Evolutionary conservation across 2,888 invertebrate species (phyloP), one percentile per base, ranked within the genome.

Genomic region (Microplitis deprimator): DNA sequence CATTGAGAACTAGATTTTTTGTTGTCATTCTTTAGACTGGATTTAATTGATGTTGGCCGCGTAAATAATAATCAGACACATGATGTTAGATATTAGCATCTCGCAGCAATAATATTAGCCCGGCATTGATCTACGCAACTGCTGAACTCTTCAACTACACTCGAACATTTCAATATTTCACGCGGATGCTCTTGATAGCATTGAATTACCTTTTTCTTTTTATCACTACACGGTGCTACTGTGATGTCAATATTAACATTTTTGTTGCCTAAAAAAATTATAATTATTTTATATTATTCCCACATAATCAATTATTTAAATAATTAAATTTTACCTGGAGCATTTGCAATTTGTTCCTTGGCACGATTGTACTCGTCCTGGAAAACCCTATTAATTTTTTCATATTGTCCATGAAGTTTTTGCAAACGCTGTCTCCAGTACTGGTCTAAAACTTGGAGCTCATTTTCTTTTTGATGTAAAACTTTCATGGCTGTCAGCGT

Each of bases 171-270:
- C 77, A 94, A 90, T 13, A 92, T 92, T 85, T 93, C 92, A 69
- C 91, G 91, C 5, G 92, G 91, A 91, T 93, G 86, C 5, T 91
- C 89, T 82, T 91, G 91, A 83, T 93, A 94, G 84, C 94, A 94
- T 79, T 92, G 91, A 76, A 93, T 89, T 10, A 94, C 91, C 82
- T 91, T 91, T 41, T 90, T 89, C 84, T 92, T 92, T 8, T 91
- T 90, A 73, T 91, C 91, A 78, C 91, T 89, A 81, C 93, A 94
- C 5, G 93, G 93, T 8, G 92, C 91, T 78, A 88, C 84, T 40
- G 75, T 76, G 41, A 78, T 78, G 75, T 75, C 78, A 7, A 79
- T 50, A 62, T 81, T 79, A 16, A 81, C 70, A 77, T 78, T 80
- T 70, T 81, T 79, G 29, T 81, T 79, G 70, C 83, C 83, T 83